phyloP scores from a whole-genome alignment of 2,888 invertebrate genomes.

The Drosophila buzzatii region DNA sequence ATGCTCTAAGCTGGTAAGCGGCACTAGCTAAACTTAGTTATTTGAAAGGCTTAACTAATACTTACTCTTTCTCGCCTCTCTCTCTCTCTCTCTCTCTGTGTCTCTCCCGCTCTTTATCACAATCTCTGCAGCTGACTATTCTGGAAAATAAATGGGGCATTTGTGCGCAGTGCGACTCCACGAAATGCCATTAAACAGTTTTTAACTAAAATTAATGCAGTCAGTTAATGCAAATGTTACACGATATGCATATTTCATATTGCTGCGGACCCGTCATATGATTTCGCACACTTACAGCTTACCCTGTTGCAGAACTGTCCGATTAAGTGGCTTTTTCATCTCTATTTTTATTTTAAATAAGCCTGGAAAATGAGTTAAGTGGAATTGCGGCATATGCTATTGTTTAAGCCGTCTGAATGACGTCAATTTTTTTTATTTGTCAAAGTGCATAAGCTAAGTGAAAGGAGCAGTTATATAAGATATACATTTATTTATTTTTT shows the following conservation, averaged over 20 bases:
- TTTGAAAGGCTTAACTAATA: slow-evolving; percentile 1
- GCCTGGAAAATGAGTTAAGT: neutral
- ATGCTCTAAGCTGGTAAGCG: slow-evolving; percentile 82
- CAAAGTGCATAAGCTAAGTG: neutral
- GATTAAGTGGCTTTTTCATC: neutral
- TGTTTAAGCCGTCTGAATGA: neutral
- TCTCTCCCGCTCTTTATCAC: neutral
- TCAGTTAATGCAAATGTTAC: slow-evolving; percentile 30
- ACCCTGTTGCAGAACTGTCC: neutral
- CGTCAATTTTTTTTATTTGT: neutral
- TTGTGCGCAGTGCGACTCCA: slow-evolving; percentile 26
- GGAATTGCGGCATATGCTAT: neutral
- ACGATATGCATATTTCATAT: slow-evolving; percentile 29
- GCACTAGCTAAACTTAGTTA: neutral
- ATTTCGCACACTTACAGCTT: slow-evolving; percentile 9
- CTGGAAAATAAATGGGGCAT: slow-evolving; percentile 15
- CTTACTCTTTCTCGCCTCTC: neutral
- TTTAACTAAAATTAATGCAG: slow-evolving; percentile 49
- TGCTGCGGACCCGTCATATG: slow-evolving; percentile 3
- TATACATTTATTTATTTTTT: neutral
- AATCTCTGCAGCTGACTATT: slow-evolving; percentile 12
- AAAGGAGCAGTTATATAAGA: neutral
- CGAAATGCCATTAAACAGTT: slow-evolving; percentile 25
- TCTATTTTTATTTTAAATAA: neutral
- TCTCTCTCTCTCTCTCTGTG: neutral